phyloP scores from a whole-genome alignment of 2,888 invertebrate species.

The Trichopria drosophilae region DNA sequence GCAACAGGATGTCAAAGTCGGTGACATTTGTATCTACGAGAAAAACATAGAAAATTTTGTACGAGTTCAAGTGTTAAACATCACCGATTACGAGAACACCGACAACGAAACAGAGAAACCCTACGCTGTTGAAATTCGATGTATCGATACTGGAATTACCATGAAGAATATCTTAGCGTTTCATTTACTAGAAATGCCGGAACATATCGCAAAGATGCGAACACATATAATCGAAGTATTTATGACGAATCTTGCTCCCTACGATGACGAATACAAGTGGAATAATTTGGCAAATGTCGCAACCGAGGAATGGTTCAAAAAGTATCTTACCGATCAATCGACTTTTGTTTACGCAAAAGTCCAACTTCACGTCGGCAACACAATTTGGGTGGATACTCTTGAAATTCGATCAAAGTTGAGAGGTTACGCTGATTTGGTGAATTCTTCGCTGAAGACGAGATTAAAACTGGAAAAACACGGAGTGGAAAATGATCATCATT shows the following conservation, averaged over 20 bases:
- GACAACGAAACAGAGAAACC: constrained; percentile 42
- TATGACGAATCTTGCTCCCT: constrained; percentile 61
- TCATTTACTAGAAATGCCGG: constrained; percentile 50
- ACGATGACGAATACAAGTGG: constrained; percentile 64
- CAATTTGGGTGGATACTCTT: constrained; percentile 68
- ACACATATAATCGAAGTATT: constrained; percentile 62
- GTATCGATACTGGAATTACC: constrained; percentile 65
- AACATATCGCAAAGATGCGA: constrained; percentile 51
- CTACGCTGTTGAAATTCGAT: constrained; percentile 59
- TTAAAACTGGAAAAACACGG: constrained; percentile 60
- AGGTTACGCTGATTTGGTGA: constrained; percentile 61
- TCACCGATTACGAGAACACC: constrained; percentile 32
- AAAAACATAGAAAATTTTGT: constrained; percentile 59
- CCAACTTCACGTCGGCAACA: constrained; percentile 62
- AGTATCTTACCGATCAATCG: constrained; percentile 43
- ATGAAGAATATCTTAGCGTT: constrained; percentile 32
- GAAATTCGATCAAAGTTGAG: constrained; percentile 63
- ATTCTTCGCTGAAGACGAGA: constrained; percentile 62
- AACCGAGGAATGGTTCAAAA: constrained; percentile 54
- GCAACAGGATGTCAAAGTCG: constrained; percentile 54
- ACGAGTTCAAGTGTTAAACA: constrained; percentile 61
- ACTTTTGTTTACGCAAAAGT: constrained; percentile 51
- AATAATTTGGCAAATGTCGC: constrained; percentile 57
- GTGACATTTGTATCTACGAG: constrained; percentile 65
- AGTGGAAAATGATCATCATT: constrained; percentile 59